A percentile compares a stretch with the other conserved stretches of the same genome.
Evolutionary conservation across 2,113 vertebrate genomes (phyloP).

Genomic region (Electrona antarctica): DNA sequence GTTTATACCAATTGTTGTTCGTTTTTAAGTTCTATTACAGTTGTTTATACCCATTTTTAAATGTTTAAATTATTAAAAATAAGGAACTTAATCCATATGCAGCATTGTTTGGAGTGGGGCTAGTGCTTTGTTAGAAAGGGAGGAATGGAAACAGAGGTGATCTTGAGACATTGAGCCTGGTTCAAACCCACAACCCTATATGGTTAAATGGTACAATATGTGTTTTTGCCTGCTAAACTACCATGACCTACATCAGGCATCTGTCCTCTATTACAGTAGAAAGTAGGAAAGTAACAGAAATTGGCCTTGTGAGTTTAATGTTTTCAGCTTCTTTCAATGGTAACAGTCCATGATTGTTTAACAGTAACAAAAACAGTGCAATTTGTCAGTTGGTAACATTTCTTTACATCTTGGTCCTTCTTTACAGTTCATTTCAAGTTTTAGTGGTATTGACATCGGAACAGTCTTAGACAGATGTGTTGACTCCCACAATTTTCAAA

Average conservation of each 20-base stretch:
- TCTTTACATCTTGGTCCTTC: not conserved
- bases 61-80: slow-evolving; percentile 70
- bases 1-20: slow-evolving; percentile 15
- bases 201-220: not conserved
- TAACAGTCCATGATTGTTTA: slow-evolving; percentile 28
- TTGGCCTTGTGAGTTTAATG: slow-evolving; percentile 9
- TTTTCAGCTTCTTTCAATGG: not conserved
- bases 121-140: slow-evolving; percentile 42
- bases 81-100: slow-evolving; percentile 33
- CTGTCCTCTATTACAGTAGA: not conserved
- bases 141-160: not conserved
- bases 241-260: slow-evolving; percentile 13
- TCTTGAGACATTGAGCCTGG: slow-evolving; percentile 8
- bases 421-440: slow-evolving; percentile 43
- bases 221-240: slow-evolving; percentile 64
- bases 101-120: not conserved
- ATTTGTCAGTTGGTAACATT: slow-evolving; percentile 11
- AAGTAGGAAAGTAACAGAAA: slow-evolving; percentile 19
- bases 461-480: slow-evolving; percentile 3
- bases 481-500: too few relatives aligned
- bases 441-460: slow-evolving; percentile 66
- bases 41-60: slow-evolving; percentile 40
- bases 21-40: slow-evolving; percentile 5
- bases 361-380: not conserved
- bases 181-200: slow-evolving; percentile 10